Evolutionary conservation across 2,797 vertebrate species (phyloP).

Genomic region (Anas bahamensis): DNA sequence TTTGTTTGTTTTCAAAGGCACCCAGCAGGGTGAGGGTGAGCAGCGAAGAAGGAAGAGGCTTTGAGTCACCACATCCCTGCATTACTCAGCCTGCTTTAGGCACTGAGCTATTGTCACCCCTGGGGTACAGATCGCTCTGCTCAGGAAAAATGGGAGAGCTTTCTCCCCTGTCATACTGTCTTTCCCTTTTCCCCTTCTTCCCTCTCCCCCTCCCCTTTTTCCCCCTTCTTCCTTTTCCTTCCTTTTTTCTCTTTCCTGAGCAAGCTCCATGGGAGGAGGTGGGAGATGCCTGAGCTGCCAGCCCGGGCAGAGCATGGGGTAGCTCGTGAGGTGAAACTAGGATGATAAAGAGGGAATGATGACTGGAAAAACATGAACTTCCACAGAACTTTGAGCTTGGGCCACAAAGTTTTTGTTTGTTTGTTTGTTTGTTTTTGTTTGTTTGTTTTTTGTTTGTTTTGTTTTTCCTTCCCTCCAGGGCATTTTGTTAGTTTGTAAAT

Average conservation of each 20-base stretch:
- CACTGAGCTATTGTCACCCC: background rate
- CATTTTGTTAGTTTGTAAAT: background rate
- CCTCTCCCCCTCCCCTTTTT: too few relatives aligned
- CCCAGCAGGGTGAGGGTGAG: background rate
- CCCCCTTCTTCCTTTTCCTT: too few relatives aligned
- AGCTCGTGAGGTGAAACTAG: background rate
- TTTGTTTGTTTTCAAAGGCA: conserved; percentile 27
- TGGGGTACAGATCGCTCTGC: background rate
- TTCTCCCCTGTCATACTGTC: accelerated
- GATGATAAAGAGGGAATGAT: background rate
- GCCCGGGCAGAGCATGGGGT: background rate
- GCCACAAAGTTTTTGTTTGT: too few relatives aligned
- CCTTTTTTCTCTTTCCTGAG: too few relatives aligned
- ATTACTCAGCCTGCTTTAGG: background rate
- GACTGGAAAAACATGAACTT: background rate
- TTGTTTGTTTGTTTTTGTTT: too few relatives aligned
- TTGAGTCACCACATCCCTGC: conserved; percentile 25
- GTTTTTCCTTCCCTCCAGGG: background rate
- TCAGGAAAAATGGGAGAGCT: background rate
- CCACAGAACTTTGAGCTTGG: background rate
- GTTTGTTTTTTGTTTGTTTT: too few relatives aligned
- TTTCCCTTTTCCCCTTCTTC: background rate
- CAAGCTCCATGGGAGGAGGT: too few relatives aligned
- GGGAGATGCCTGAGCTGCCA: too few relatives aligned
- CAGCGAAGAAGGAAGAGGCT: conserved; percentile 51